Base-by-base conservation (phyloP, 53 echinoderm and acorn worm genomes). In the Holothuria leucospilota region DNA sequence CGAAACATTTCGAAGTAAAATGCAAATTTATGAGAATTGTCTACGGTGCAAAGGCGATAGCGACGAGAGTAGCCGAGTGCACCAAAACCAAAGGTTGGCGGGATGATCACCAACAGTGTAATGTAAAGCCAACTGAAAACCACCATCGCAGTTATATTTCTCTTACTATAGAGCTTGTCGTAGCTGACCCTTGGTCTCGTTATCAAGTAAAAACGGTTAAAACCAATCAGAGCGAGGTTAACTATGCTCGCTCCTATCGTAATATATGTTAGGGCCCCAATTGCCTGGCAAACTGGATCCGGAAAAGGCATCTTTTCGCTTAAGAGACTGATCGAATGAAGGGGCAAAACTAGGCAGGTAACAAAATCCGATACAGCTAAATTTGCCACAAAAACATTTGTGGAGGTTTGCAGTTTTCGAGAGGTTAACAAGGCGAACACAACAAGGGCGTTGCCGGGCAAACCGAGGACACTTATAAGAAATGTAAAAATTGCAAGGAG, bases 341-440 rank as follows among this genome's bases (percentile, higher is more conserved):
- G 23, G 39, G 75, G 75, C 49, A 75, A 51, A 26, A 39, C 20
- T 42, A 51, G 39, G 27, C 75, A 75, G 25, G 51, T 52, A 2
- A 75, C 21, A 28, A 75, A 75, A 51, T 75, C 75, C 49, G 75
- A 51, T 23, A 75, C 20, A 20, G 75, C 75, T n/a, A 75, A 75
- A 52, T 75, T 75, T 8, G 52, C 51, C 15, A 75, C 75, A 24
- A 75, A 75, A 4, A 39, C 51, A 75, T 75, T 75, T 15, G 75
- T 75, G 24, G 27, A 25, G 13, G 75, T 75, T 75, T 51, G 75
- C 52, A 75, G 16, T 49, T 51, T 75, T 25, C 13, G 23, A 13
- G 51, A 75, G n/a, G 25, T 15, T 15, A 49, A 25, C n/a, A 75
- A 26, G 25, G 75, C 34, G 49, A 52, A 75, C 4, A 75, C 27